phyloP scores from a whole-genome alignment of 2,888 invertebrate species.

The Pseudococcus jackbeardsleyi region DNA sequence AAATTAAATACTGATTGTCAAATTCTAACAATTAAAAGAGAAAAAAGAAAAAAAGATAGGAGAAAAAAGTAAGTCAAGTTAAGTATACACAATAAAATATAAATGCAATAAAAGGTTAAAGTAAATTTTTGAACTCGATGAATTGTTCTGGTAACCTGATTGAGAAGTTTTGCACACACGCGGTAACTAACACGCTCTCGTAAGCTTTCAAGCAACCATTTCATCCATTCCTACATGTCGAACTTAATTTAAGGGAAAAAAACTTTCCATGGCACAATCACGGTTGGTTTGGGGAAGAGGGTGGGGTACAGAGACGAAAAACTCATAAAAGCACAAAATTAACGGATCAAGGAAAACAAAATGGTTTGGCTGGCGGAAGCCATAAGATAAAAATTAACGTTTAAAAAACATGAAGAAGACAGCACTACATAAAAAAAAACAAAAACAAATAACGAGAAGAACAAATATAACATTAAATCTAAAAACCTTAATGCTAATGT shows the following conservation, averaged over 20 bases:
- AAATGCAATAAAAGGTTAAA: slow-evolving; percentile 39
- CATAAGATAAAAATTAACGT: neutral
- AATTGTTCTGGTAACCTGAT: slow-evolving; percentile 56
- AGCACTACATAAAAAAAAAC: slow-evolving; percentile 18
- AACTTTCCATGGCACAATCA: slow-evolving; percentile 37
- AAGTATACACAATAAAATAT: slow-evolving; percentile 39
- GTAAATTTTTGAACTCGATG: slow-evolving; percentile 37
- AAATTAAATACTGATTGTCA: slow-evolving; percentile 51
- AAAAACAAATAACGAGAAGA: neutral
- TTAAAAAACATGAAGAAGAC: neutral
- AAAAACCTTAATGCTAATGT: slow-evolving; percentile 35
- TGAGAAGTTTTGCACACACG: slow-evolving; percentile 39
- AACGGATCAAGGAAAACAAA: slow-evolving; percentile 9
- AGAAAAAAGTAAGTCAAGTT: neutral
- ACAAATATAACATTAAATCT: slow-evolving; percentile 7
- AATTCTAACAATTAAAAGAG: slow-evolving; percentile 21
- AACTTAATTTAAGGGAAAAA: neutral
- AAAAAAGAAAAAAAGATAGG: neutral
- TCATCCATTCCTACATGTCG: neutral
- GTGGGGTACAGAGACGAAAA: neutral
- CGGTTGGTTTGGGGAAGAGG: neutral
- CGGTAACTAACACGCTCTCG: slow-evolving; percentile 43
- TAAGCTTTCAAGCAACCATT: slow-evolving; percentile 18
- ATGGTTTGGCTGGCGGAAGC: slow-evolving; percentile 4
- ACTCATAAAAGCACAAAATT: neutral